These are phyloP conservation scores for Lycocerus yunnanus DNA, from an alignment of 2,888 invertebrate species.

Conservation along the genomic window DNA sequence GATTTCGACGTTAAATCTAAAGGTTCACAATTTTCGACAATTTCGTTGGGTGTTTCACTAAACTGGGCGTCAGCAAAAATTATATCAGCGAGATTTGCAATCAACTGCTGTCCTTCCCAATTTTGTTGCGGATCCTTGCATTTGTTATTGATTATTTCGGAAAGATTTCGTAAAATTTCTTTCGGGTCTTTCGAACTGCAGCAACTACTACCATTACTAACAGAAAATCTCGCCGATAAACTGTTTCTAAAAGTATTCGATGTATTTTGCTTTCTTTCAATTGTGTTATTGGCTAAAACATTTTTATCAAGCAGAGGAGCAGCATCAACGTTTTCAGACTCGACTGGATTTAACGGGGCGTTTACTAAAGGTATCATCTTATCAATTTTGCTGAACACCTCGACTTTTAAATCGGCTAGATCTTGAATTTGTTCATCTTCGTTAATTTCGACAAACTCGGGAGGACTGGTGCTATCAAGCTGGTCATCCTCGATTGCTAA, in stretches of 20 bases:
- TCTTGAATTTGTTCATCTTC: constrained; percentile 11
- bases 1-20: constrained; percentile 19
- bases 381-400: constrained; percentile 32
- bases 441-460: constrained; percentile 21
- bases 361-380: constrained; percentile 18
- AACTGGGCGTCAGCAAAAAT: constrained; percentile 22
- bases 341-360: not conserved
- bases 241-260: not conserved
- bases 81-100: constrained; percentile 33
- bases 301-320: not conserved
- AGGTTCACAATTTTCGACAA: constrained; percentile 9
- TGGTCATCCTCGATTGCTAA: constrained; percentile 22
- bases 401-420: constrained; percentile 12
- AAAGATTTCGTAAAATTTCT: constrained; percentile 33
- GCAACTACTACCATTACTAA: constrained; percentile 7
- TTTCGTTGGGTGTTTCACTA: constrained; percentile 11
- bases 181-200: constrained; percentile 29
- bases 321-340: not conserved
- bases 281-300: not conserved
- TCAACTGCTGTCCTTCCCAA: constrained; percentile 31
- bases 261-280: constrained; percentile 21
- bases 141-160: constrained; percentile 31
- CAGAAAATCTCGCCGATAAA: constrained; percentile 4
- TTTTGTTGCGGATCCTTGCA: constrained; percentile 26
- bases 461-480: constrained; percentile 30